Percentiles rank a stretch among this genome's conserved stretches.
These are phyloP conservation scores for Brachirus orientalis DNA, from an alignment of 2,113 vertebrate species.

Conservation along the genomic window DNA sequence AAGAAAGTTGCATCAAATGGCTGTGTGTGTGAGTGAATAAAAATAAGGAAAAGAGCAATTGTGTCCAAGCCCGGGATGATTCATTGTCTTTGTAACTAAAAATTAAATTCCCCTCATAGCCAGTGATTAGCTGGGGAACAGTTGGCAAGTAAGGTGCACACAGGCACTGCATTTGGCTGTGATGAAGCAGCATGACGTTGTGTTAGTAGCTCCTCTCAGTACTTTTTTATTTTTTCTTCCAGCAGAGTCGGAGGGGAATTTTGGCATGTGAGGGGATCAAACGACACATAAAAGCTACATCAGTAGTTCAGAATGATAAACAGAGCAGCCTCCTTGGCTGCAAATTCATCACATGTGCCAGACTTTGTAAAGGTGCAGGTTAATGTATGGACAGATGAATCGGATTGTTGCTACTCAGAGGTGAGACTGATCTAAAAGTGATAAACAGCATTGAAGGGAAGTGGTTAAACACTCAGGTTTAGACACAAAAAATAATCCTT, in stretches of 20 bases:
- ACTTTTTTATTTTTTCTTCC: slow-evolving; percentile 29
- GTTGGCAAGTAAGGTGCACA: slow-evolving; percentile 55
- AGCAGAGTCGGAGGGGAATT: slow-evolving; percentile 49
- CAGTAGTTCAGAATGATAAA: slow-evolving; percentile 62
- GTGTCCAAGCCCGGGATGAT: slow-evolving; percentile 56
- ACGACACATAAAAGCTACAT: slow-evolving; percentile 66
- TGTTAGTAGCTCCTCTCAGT: slow-evolving; percentile 49
- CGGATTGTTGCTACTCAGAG: slow-evolving; percentile 43
- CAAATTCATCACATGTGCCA: slow-evolving; percentile 50
- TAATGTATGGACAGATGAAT: slow-evolving; percentile 55
- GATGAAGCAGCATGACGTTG: slow-evolving; percentile 55
- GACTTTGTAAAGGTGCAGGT: slow-evolving; percentile 48
- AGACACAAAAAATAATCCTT: slow-evolving; percentile 48
- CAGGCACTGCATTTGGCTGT: slow-evolving; percentile 54
- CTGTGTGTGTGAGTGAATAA: slow-evolving; percentile 21
- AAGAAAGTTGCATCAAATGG: slow-evolving; percentile 26
- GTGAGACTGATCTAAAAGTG: slow-evolving; percentile 61
- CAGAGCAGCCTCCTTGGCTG: slow-evolving; percentile 36
- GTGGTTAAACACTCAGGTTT: slow-evolving; percentile 65
- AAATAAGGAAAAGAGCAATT: neutral
- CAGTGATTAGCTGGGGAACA: slow-evolving; percentile 62
- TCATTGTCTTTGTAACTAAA: slow-evolving; percentile 63
- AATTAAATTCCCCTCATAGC: slow-evolving; percentile 48
- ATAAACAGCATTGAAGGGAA: slow-evolving; percentile 62
- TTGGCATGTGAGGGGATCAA: slow-evolving; percentile 62